Evolutionary conservation across 2,113 vertebrate genomes (phyloP), one percentile per base, ranked within the genome.

Genomic region (Xyliphius kryptos): DNA sequence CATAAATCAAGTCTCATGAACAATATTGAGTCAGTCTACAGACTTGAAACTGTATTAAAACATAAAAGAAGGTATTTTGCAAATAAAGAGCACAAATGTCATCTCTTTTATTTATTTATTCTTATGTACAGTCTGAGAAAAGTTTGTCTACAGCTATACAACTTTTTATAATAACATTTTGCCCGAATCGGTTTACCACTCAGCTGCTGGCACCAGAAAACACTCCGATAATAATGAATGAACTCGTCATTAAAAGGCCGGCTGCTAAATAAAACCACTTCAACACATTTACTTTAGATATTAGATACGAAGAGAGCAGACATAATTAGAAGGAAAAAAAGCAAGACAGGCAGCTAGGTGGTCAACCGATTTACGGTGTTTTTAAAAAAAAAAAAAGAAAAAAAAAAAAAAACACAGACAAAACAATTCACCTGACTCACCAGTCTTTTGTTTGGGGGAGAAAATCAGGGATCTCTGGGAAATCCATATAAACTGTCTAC

Each of bases 111-210:
- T 83, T 85, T 82, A 81, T 84, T 85, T 82, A 79, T 86, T 85
- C 79, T n/a, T 73, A 87, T 88, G 84, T 89, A 89, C 86, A 89
- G 84, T 81, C 83, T 81, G 86, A 80, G 85, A 81, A 83, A 88
- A 86, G 77, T 77, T 47, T 74, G 79, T 81, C 87, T 87, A 88
- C 83, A 85, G 84, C 87, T 89, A 87, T 89, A 89, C 86, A 88
- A 81, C 80, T 76, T 84, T 85, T 83, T 78, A 81, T 83, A 78
- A 72, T 76, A 79, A n/a, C n/a, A 69, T 84, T 85, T 79, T 66
- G 63, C 56, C 61, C 9, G 56, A 74, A 56, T 85, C 75, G 57
- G 79, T 82, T 86, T 80, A 87, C 82, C 84, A 85, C 80, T 87
- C 80, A 86, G 85, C 82, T 83, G 81, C 76, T 46, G 61, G 72